Evolutionary conservation across 2,113 vertebrate species (phyloP), one percentile per base, ranked within the genome.

Genomic region (Albula goreensis): DNA sequence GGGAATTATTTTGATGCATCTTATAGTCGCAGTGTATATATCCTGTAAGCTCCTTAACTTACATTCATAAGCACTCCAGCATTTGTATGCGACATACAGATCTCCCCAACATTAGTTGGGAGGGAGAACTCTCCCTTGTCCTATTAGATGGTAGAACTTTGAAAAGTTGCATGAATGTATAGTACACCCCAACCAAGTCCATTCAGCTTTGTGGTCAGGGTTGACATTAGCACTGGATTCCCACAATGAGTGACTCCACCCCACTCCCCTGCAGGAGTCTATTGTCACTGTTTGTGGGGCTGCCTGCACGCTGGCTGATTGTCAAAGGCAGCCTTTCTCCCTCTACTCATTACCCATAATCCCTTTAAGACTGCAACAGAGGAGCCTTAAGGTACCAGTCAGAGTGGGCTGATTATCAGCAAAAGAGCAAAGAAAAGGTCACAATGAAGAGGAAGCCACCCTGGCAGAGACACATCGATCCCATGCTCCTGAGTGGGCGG

Each of bases 371-470:
- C 63, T 53, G 66, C 19, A 50, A 77, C 74, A 50, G 50, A 77
- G 31, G 57, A 52, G 81, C 51, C n/a, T 82, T 82, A 22, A 74
- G n/a, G 51, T 53, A 41, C 50, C 81, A 57, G 50, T 53, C 63
- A 70, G 31, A 15, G 82, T 70, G 82, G 22, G 82, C 60, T 66
- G 63, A 31, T n/a, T 51, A 70, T 31, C 60, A 74, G 50, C 82
- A 83, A 74, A 83, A 83, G 83, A 83, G 60, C 60, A 74, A 83
- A 19, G 82, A 48, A 83, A 83, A 83, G 83, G 83, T 83, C 63
- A 83, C 49, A 12, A 15, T 50, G 4, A 12, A 74, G 83, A 74
- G 83, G 49, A 74, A 13, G 60, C 19, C 0, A 12, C 3, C n/a
- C 11, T 31, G 50, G 9, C 83, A 70, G 63, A 74, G 63, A 49